Conservation (phyloP, 2,113 vertebrate species). For the Sinocyclocheilus rhinocerous region DNA sequence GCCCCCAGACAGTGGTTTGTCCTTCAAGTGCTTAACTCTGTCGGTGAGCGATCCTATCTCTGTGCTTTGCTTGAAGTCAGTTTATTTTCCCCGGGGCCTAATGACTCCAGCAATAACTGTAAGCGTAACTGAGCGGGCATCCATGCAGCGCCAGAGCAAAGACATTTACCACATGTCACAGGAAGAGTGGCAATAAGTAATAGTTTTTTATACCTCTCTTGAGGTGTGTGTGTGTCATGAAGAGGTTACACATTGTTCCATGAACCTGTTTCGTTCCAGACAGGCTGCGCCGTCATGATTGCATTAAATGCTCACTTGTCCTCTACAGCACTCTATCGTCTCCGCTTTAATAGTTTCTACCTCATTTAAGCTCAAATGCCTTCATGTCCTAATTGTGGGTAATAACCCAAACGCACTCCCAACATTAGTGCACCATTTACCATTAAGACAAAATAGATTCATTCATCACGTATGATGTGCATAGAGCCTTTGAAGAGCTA, state of each 20-base stretch:
- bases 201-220: slow-evolving; percentile 35
- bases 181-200: slow-evolving; percentile 31
- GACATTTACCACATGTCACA: slow-evolving; percentile 45
- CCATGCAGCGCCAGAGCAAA: slow-evolving; percentile 32
- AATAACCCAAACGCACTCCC: slow-evolving; percentile 68
- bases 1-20: slow-evolving; percentile 35
- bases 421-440: slow-evolving; percentile 63
- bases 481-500: slow-evolving; percentile 24
- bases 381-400: slow-evolving; percentile 70
- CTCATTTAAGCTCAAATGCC: slow-evolving; percentile 69
- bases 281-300: slow-evolving; percentile 44
- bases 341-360: slow-evolving; percentile 65
- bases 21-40: slow-evolving; percentile 25
- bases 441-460: slow-evolving; percentile 66
- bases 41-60: slow-evolving; percentile 27
- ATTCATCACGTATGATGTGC: slow-evolving; percentile 24
- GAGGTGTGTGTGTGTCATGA: slow-evolving; percentile 48
- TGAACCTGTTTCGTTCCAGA: slow-evolving; percentile 33
- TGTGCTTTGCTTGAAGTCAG: slow-evolving; percentile 24
- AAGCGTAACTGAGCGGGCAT: slow-evolving; percentile 36
- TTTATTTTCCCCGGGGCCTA: slow-evolving; percentile 31
- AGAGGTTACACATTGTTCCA: slow-evolving; percentile 40
- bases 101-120: slow-evolving; percentile 43
- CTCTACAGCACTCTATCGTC: slow-evolving; percentile 47
- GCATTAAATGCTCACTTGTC: slow-evolving; percentile 53